Base-by-base conservation (phyloP, 1,140 invertebrate genomes). In the Saxidomus purpurata region DNA sequence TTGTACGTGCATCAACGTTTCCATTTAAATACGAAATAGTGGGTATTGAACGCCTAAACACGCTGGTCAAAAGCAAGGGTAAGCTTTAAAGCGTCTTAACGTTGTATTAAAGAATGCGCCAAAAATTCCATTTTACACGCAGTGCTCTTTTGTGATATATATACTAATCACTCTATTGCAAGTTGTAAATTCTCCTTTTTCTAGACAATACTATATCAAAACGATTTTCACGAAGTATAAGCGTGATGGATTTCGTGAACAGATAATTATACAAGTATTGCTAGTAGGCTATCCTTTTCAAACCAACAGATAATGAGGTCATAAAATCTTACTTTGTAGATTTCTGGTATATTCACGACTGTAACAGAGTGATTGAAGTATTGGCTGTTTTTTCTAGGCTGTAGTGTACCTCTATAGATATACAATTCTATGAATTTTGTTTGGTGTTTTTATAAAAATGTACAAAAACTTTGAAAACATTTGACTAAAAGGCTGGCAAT, bases 11-110 rank as follows among this genome's bases (percentile, higher is more conserved):
- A 71, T 71, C 67, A 71, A 38, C 67, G 67, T 40, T 71, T 71
- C 67, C 9, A n/a, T 28, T 25, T n/a, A 63, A 63, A 63, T 19
- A 28, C 59, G 8, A 63, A 63, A 63, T 11, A 55, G 2, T 43
- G 43, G 4, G 15, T 43, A 43, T 4, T n/a, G n/a, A 63, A 25
- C 3, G 4, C n/a, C n/a, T 1, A 8, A 63, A 28, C 25, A 71
- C 13, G 34, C 34, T 15, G 76, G 47, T 79, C 76, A 82, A 43
- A 85, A 74, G 82, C 82, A 85, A 85, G 82, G 82, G 82, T 85
- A 71, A 69, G 67, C 17, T 43, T 80, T 34, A 28, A 47, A 13
- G 25, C 19, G 4, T 43, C n/a, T 63, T 31, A 49, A 71, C 6
- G 9, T 15, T 17, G 43, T 52, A 49, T 71, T 74, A 85, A 69